phyloP scores from a whole-genome alignment of 2,113 vertebrate genomes.

The Silurus glanis region DNA sequence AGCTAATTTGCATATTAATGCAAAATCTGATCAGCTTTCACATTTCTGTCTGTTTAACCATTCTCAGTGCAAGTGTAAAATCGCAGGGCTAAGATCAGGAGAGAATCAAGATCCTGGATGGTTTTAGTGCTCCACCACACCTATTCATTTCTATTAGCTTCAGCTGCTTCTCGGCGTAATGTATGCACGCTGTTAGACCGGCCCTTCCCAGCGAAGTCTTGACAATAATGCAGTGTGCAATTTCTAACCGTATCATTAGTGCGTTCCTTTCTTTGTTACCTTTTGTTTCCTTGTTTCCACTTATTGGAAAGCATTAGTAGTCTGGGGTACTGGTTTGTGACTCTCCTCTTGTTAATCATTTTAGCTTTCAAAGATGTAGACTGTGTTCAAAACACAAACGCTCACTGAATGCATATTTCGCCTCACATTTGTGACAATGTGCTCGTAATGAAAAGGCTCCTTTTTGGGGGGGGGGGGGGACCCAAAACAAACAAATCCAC shows the following conservation, averaged over 20 bases:
- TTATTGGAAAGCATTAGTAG: not conserved
- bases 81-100: not conserved
- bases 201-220: not conserved
- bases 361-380: not conserved
- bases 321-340: not conserved
- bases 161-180: not conserved
- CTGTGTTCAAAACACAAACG: not conserved
- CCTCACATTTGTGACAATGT: not conserved
- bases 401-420: not conserved
- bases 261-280: not conserved
- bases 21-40: not conserved
- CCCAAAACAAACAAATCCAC: constrained; percentile 9
- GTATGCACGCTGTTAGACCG: not conserved
- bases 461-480: not conserved
- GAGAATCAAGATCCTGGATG: not conserved
- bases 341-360: not conserved
- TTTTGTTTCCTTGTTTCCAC: not conserved
- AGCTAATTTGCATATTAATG: not conserved
- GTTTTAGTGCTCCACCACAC: not conserved
- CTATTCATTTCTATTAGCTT: not conserved
- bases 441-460: not conserved
- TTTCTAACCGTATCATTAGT: constrained; percentile 10
- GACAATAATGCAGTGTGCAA: constrained; percentile 2
- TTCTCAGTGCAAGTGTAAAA: not conserved
- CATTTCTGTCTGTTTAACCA: not conserved